phyloP scores from a whole-genome alignment of 2,797 vertebrate genomes.

The Anguilla megastoma region DNA sequence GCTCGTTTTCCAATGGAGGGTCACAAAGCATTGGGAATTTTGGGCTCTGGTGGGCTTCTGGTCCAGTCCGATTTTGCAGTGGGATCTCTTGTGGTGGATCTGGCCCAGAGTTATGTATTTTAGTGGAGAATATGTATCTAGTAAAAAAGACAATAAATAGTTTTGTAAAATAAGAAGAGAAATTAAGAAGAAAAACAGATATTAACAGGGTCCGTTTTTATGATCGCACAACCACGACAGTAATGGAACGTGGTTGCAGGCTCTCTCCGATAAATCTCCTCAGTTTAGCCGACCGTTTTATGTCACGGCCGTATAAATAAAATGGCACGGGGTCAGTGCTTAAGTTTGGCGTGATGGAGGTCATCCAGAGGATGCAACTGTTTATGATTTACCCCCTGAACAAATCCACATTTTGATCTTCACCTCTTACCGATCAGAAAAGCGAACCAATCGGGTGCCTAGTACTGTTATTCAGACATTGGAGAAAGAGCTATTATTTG shows the following conservation, averaged over 20 bases:
- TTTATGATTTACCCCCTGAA: conserved; percentile 47
- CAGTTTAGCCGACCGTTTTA: neutral
- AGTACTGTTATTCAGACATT: conserved; percentile 55
- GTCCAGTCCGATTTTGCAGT: neutral
- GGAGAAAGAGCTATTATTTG: conserved; percentile 55
- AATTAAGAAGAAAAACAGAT: neutral
- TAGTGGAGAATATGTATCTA: neutral
- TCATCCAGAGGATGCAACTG: neutral
- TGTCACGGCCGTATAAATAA: neutral
- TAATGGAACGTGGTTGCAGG: neutral
- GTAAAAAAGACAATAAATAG: neutral
- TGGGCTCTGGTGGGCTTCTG: neutral
- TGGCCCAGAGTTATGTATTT: neutral
- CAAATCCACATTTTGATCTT: conserved; percentile 38
- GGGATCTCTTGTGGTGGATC: too few species aligned
- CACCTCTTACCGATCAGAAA: neutral
- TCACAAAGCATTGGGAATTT: too few species aligned
- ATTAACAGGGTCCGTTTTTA: neutral
- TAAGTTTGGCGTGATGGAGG: neutral
- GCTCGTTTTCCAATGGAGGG: neutral
- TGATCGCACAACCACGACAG: neutral
- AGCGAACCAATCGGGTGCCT: conserved; percentile 55
- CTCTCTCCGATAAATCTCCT: neutral
- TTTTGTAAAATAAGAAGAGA: too few species aligned
- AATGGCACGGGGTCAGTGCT: neutral